Conservation (phyloP, 2,113 vertebrate species). For the Erinaceus europaeus region DNA sequence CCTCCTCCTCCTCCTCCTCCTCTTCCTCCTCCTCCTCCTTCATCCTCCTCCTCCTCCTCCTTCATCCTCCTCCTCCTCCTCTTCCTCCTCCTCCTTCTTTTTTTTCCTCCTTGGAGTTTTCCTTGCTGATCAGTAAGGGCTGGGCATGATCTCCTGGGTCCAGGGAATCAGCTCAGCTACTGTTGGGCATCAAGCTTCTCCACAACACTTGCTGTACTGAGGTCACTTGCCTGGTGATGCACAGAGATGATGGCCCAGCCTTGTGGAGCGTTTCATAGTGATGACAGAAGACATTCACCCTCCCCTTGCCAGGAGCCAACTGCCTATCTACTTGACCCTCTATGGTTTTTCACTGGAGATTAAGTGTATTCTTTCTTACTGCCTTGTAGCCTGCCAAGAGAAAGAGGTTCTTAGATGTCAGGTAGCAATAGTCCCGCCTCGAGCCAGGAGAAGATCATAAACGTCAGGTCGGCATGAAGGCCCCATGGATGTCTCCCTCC, state of each 20-base stretch:
- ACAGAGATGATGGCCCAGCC: rapidly evolving
- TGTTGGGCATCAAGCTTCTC: too few species aligned
- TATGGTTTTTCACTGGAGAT: not conserved
- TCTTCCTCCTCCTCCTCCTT: too few species aligned
- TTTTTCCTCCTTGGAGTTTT: not conserved
- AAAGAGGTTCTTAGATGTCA: not conserved
- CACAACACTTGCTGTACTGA: too few species aligned
- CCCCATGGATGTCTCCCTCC: rapidly evolving
- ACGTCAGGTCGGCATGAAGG: not conserved
- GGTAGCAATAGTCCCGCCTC: too few species aligned
- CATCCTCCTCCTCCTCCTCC: too few species aligned
- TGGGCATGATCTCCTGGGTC: not conserved
- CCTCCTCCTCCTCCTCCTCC: too few species aligned
- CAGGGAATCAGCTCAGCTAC: not conserved
- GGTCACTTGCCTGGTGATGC: not conserved
- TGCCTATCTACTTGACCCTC: not conserved
- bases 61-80: too few species aligned
- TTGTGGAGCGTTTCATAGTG: not conserved
- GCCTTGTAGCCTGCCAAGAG: not conserved
- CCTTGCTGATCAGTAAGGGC: not conserved
- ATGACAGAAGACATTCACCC: not conserved
- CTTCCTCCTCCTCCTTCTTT: too few species aligned
- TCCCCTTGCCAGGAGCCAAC: not conserved
- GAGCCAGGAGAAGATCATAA: too few species aligned
- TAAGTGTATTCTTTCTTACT: too few species aligned